A percentile compares a stretch with the other conserved stretches of the same genome.
These are phyloP conservation scores for Pao palembangensis DNA, from an alignment of 2,113 vertebrate genomes.

Conservation along the genomic window DNA sequence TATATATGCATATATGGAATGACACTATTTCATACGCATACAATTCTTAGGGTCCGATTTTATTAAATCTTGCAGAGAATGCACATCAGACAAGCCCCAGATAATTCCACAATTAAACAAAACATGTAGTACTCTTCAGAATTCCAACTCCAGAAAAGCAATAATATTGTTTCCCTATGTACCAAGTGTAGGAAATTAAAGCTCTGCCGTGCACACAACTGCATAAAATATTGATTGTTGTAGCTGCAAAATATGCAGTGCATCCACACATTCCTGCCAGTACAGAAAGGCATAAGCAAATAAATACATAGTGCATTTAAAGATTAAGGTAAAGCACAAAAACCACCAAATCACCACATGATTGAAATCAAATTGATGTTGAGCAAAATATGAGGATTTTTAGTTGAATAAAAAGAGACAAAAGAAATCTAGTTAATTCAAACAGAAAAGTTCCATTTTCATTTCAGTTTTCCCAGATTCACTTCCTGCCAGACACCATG, in stretches of 20 bases:
- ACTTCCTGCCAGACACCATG: conserved; percentile 82
- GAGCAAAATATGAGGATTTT: conserved; percentile 11
- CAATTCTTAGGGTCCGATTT: conserved; percentile 31
- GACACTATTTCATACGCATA: background rate
- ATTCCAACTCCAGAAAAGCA: conserved; percentile 10
- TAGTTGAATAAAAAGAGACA: conserved; percentile 2
- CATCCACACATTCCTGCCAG: conserved; percentile 13
- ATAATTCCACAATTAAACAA: conserved; percentile 26
- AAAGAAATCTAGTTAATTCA: background rate
- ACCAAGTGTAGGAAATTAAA: conserved; percentile 33
- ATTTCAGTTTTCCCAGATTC: background rate
- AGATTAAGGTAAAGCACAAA: conserved; percentile 14
- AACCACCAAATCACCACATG: conserved; percentile 26
- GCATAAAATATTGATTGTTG: conserved; percentile 6
- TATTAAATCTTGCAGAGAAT: conserved; percentile 43
- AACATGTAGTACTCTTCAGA: conserved; percentile 21
- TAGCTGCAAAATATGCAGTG: conserved; percentile 5
- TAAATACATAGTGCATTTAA: conserved; percentile 49
- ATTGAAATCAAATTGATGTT: conserved; percentile 9
- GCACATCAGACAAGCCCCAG: conserved; percentile 17
- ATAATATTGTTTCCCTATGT: conserved; percentile 11
- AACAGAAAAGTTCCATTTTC: too few relatives aligned
- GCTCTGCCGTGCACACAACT: conserved; percentile 2
- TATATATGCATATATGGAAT: background rate
- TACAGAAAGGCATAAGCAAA: conserved; percentile 29